Evolutionary conservation across 2,797 vertebrate genomes (phyloP), one percentile per base, ranked within the genome.

Genomic region (Sebastes aleutianus): DNA sequence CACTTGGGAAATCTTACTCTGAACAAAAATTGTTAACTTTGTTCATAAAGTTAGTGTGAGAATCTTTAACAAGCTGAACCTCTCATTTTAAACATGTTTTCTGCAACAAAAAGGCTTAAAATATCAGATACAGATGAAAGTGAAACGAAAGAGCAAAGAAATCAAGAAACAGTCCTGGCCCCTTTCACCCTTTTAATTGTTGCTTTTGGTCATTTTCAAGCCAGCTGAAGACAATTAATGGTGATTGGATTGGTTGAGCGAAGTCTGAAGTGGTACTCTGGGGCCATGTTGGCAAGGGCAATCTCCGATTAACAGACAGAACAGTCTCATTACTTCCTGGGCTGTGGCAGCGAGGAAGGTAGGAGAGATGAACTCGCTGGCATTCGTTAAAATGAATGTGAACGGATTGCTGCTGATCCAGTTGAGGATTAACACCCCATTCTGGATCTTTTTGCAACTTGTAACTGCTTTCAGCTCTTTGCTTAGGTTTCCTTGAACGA

Each of bases 251-350:
- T 7, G 34, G 82, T 85, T 87, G 74, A 83, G 75, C 58, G 79
- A 79, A 83, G 83, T 77, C 69, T 84, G 64, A 78, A 87, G 82
- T 85, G 77, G 80, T 58, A 69, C 83, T 79, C 86, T 85, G 83
- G 89, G 90, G 76, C 84, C 83, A 50, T 29, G 85, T 87, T 87
- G 80, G 85, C 78, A 81, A 18, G 84, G 88, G 65, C 87, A 86
- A 91, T 90, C 83, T 91, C 77, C 26, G 86, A 94, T 94, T 93
- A 91, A 86, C 83, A 91, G 87, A 92, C 91, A 71, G 86, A 92
- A 92, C 86, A 86, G 86, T 88, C 85, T 91, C 82, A 91, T 94
- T 93, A 91, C 84, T 89, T 92, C 70, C 78, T 80, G 68, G 76
- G 79, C 32, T 76, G 69, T 84, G 79, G 86, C 82, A 75, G 77